phyloP scores from a whole-genome alignment of 2,888 invertebrate genomes.

The Drosophila rubida region DNA sequence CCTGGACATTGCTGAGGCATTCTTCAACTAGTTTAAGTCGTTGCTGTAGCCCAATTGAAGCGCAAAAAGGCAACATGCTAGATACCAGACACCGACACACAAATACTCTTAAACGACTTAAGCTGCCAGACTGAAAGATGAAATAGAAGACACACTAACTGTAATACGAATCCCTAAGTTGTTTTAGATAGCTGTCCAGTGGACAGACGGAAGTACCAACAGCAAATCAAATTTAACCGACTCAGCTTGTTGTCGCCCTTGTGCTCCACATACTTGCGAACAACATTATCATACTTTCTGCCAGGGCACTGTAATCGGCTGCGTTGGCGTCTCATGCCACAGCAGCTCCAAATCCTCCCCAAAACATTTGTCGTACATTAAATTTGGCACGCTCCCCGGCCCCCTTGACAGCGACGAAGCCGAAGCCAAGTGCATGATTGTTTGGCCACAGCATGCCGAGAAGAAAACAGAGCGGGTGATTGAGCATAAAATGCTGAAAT shows the following conservation, averaged over 20 bases:
- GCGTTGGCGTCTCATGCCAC: constrained; percentile 1
- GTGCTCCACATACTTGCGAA: not conserved
- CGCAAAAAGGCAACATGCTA: not conserved
- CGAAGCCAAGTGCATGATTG: constrained; percentile 10
- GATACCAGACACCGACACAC: not conserved
- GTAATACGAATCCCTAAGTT: too few relatives aligned
- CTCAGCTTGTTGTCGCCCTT: not conserved
- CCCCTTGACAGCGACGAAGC: not conserved
- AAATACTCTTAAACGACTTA: too few relatives aligned
- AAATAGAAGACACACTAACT: too few relatives aligned
- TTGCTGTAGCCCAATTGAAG: constrained; percentile 8
- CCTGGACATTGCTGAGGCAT: constrained; percentile 23
- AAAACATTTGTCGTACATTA: constrained; percentile 13
- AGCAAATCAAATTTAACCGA: not conserved
- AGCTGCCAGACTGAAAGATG: too few relatives aligned
- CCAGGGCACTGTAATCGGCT: not conserved
- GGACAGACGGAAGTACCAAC: not conserved
- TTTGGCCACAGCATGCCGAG: constrained; percentile 10
- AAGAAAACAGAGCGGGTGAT: constrained; percentile 3
- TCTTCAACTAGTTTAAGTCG: constrained; percentile 24
- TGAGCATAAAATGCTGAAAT: constrained; percentile 6
- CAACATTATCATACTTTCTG: not conserved
- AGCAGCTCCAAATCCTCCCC: not conserved
- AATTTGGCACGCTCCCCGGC: constrained; percentile 25
- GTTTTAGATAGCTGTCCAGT: not conserved